Percentiles rank a stretch among this genome's conserved stretches.
Evolutionary conservation across 2,113 vertebrate species (phyloP).

Genomic region (Solea solea): DNA sequence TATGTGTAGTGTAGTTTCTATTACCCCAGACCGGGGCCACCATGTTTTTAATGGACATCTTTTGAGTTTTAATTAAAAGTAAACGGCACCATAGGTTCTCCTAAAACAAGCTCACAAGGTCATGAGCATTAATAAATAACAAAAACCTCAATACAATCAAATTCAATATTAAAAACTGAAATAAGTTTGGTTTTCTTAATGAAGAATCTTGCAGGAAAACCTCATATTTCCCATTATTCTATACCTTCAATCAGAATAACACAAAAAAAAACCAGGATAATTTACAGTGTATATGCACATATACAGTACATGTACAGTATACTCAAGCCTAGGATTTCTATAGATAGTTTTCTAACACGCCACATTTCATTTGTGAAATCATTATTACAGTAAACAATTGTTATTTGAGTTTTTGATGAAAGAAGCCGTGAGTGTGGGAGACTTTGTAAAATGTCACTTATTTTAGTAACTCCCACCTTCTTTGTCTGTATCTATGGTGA

Average conservation of each 20-base stretch:
- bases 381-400: conserved; percentile 7
- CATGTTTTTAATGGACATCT: too few relatives aligned
- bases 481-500: conserved; percentile 79
- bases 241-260: neutral
- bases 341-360: neutral
- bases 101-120: too few relatives aligned
- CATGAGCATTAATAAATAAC: too few relatives aligned
- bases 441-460: conserved; percentile 52
- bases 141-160: too few relatives aligned
- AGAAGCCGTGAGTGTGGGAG: conserved; percentile 42
- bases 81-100: too few relatives aligned
- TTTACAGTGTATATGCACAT: neutral
- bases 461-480: conserved; percentile 66
- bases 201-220: neutral
- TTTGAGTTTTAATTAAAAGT: too few relatives aligned
- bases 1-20: too few relatives aligned
- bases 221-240: neutral
- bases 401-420: conserved; percentile 40
- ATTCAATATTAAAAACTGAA: too few relatives aligned
- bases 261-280: neutral
- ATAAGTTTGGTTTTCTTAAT: neutral
- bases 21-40: too few relatives aligned
- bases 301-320: too few relatives aligned
- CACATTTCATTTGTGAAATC: conserved; percentile 7
- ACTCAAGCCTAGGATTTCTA: neutral